Evolutionary conservation across 1,140 invertebrate species (phyloP).

Genomic region (honey bee (Apis mellifera)): DNA sequence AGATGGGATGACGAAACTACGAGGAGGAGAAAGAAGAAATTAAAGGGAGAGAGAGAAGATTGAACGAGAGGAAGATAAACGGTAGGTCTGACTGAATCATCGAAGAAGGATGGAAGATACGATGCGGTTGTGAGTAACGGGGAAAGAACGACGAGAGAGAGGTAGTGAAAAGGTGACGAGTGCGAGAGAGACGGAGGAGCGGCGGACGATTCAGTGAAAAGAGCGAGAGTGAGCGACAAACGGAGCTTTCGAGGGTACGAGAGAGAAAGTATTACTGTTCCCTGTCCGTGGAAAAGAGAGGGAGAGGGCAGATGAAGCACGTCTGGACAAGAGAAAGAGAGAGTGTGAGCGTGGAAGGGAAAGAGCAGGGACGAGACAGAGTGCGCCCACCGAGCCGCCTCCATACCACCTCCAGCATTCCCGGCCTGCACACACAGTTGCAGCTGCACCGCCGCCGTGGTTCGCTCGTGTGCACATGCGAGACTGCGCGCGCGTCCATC

Average conservation of each 20-base stretch:
- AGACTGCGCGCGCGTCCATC: conserved; percentile 59
- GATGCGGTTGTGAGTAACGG: neutral
- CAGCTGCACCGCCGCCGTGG: conserved; percentile 73
- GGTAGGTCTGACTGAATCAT: conserved; percentile 33
- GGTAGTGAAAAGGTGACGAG: conserved; percentile 12
- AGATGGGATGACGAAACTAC: neutral
- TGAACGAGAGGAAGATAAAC: conserved; percentile 30
- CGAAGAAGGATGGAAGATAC: neutral
- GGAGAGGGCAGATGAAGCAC: neutral
- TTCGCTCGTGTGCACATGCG: conserved; percentile 65
- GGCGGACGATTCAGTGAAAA: conserved; percentile 21
- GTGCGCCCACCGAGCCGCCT: conserved; percentile 67
- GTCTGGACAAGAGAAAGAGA: conserved; percentile 24
- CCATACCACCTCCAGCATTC: conserved; percentile 76
- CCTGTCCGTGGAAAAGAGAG: conserved; percentile 12
- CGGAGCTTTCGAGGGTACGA: neutral
- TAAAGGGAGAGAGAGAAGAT: conserved; percentile 21
- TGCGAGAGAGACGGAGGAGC: conserved; percentile 22
- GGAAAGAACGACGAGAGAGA: conserved; percentile 15
- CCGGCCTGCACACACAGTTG: conserved; percentile 76
- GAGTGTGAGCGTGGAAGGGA: conserved; percentile 22
- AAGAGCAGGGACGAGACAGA: conserved; percentile 57
- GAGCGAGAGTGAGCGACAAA: conserved; percentile 15
- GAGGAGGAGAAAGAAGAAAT: conserved; percentile 11
- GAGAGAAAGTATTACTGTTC: neutral